Conservation (phyloP, 1,140 invertebrate genomes). For the Ctenoplectra terminalis region DNA sequence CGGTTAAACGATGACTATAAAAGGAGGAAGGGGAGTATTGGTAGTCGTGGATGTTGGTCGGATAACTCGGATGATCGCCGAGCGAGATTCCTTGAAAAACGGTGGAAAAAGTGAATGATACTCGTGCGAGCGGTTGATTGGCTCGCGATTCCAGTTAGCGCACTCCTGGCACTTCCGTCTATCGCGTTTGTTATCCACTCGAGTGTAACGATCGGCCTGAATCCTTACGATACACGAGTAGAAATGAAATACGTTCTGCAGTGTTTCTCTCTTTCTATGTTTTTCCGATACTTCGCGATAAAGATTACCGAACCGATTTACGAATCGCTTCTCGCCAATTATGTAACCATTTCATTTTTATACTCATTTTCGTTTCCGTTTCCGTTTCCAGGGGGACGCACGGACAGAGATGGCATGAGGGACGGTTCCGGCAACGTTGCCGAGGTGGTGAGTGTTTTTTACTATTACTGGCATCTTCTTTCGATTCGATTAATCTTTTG, state of each 20-base stretch:
- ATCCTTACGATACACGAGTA: slow-evolving; percentile 25
- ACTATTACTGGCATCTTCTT: too few species aligned
- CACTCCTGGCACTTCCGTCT: slow-evolving; percentile 48
- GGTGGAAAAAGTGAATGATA: slow-evolving; percentile 8
- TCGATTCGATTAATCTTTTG: not conserved
- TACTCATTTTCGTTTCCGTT: not conserved
- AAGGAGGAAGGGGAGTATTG: too few species aligned
- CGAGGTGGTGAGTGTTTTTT: slow-evolving; percentile 80
- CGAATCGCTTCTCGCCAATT: not conserved
- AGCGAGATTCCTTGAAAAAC: not conserved
- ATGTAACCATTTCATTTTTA: not conserved
- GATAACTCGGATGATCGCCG: not conserved
- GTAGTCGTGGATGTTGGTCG: not conserved
- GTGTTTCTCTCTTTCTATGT: not conserved
- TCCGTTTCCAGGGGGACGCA: slow-evolving; percentile 76
- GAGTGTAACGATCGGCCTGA: slow-evolving; percentile 44
- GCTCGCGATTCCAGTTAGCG: slow-evolving; percentile 43
- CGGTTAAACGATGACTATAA: slow-evolving; percentile 5
- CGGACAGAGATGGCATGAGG: slow-evolving; percentile 82
- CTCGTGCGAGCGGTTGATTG: slow-evolving; percentile 13
- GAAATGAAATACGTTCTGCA: slow-evolving; percentile 24
- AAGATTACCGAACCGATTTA: not conserved
- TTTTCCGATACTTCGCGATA: not conserved
- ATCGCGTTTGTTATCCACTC: slow-evolving; percentile 37
- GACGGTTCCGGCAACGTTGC: slow-evolving; percentile 82